A percentile compares a stretch with the other conserved stretches of the same genome.
Evolutionary conservation across 2,888 invertebrate species (phyloP).

Genomic region (Lycophotia porphyrea): DNA sequence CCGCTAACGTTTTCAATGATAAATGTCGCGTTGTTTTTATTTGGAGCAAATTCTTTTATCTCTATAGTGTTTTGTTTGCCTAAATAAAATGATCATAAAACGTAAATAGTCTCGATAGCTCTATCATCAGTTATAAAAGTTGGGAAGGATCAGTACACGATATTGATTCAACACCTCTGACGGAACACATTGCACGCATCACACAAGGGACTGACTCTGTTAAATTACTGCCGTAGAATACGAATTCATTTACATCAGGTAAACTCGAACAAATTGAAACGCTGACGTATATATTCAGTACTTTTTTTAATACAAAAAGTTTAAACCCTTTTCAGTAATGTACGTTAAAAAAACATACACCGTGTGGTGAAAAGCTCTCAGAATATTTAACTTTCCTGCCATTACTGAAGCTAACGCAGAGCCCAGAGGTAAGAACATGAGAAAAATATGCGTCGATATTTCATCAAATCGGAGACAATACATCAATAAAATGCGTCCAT

Average conservation of each 20-base stretch:
- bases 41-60: background rate
- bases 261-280: background rate
- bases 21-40: constrained; percentile 33
- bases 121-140: constrained; percentile 1
- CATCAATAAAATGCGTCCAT: constrained; percentile 54
- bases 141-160: constrained; percentile 16
- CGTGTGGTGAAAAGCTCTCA: background rate
- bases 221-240: constrained; percentile 12
- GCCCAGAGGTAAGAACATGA: background rate
- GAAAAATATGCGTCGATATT: constrained; percentile 26
- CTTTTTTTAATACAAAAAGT: background rate
- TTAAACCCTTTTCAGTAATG: background rate
- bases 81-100: background rate
- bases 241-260: constrained; percentile 10
- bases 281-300: background rate
- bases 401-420: background rate
- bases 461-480: constrained; percentile 45
- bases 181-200: constrained; percentile 19
- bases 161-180: constrained; percentile 43
- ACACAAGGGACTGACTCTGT: constrained; percentile 12
- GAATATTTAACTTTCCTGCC: background rate
- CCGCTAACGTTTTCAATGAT: constrained; percentile 19
- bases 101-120: background rate
- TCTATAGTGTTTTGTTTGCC: no score
- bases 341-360: background rate